Percentiles rank a stretch among this genome's conserved stretches.
Evolutionary conservation across 2,113 vertebrate genomes (phyloP).

Genomic region (Serilophus lunatus): DNA sequence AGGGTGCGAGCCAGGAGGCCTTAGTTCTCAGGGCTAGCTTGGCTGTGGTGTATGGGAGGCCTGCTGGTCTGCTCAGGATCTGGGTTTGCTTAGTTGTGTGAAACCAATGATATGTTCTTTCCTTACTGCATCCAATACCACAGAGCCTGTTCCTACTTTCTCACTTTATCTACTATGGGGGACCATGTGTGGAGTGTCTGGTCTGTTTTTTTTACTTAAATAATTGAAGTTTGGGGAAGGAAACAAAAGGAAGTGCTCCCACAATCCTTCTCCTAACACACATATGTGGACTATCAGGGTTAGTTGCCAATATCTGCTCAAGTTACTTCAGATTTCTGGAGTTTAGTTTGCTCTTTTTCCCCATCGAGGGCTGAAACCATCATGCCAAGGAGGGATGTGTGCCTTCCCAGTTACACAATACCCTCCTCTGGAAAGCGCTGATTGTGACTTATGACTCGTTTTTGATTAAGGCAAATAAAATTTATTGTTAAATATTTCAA

Average conservation of each 20-base stretch:
- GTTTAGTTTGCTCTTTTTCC: not conserved
- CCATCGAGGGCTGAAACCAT: not conserved
- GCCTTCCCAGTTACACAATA: not conserved
- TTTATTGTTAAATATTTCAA: not conserved
- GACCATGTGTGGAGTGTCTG: accelerated
- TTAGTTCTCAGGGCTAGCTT: not conserved
- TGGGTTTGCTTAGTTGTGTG: not conserved
- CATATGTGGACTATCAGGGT: accelerated
- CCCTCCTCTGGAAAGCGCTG: not conserved
- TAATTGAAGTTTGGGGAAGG: not conserved
- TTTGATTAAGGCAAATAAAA: not conserved
- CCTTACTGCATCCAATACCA: accelerated
- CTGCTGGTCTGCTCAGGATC: not conserved
- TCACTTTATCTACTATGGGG: not conserved
- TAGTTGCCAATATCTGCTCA: not conserved
- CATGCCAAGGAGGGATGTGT: not conserved
- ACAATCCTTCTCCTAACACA: not conserved
- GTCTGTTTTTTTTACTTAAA: not conserved
- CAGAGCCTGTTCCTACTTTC: not conserved
- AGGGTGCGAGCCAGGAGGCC: not conserved
- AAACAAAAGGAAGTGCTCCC: not conserved
- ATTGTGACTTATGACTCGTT: not conserved
- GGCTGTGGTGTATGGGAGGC: accelerated
- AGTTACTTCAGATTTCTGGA: not conserved
- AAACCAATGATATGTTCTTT: not conserved